These are phyloP conservation scores for Alcedo quadribrachys DNA, from an alignment of 2,797 vertebrate genomes.

Conservation along the genomic window DNA sequence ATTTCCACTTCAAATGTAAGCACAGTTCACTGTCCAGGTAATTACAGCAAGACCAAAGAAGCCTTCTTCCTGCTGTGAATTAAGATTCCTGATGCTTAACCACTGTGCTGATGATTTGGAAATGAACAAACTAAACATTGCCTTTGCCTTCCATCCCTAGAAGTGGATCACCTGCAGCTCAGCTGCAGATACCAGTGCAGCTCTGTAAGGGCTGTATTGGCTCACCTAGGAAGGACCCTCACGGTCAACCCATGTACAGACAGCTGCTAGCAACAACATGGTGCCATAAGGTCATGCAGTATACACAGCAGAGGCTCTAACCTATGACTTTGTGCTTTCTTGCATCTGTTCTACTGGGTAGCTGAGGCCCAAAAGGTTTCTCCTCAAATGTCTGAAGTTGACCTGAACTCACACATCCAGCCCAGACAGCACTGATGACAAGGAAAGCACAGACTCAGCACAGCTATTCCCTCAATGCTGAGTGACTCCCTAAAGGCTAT, in stretches of 20 bases:
- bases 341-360: neutral
- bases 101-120: neutral
- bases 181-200: neutral
- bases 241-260: neutral
- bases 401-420: neutral
- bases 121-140: neutral
- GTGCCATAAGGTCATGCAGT: rapidly evolving
- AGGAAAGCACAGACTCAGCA: neutral
- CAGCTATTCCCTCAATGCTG: neutral
- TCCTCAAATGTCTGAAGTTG: neutral
- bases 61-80: neutral
- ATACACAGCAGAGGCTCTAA: neutral
- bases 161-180: neutral
- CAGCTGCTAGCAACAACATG: neutral
- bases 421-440: neutral
- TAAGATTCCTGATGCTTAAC: neutral
- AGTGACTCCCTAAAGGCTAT: neutral
- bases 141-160: neutral
- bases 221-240: neutral
- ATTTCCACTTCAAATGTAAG: neutral
- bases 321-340: neutral
- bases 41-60: neutral
- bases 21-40: neutral
- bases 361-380: neutral
- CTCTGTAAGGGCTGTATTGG: neutral